Conservation (phyloP, 2,113 vertebrate species). For the Zapornia atra region DNA sequence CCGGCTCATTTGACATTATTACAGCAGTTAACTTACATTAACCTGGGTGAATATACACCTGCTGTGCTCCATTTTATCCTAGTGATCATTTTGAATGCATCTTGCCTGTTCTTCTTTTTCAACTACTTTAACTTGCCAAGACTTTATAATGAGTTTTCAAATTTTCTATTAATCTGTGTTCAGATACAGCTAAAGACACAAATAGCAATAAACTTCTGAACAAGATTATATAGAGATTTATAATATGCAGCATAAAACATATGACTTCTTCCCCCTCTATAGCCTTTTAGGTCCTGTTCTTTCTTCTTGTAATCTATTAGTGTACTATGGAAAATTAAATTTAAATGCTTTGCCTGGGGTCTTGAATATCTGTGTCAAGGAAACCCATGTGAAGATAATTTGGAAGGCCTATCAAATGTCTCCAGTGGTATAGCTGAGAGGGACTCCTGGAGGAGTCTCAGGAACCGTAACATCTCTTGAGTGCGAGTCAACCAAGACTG, state of each 20-base stretch:
- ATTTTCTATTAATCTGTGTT: neutral
- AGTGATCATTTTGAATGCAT: neutral
- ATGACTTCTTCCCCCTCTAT: neutral
- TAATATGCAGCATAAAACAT: neutral
- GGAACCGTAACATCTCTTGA: neutral
- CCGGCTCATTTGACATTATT: neutral
- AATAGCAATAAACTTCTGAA: neutral
- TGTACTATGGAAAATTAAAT: neutral
- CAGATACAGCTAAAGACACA: neutral
- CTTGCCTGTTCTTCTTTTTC: neutral
- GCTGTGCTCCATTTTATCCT: neutral
- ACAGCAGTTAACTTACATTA: neutral
- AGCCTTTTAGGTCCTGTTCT: neutral
- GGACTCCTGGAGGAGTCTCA: neutral
- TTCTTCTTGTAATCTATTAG: neutral
- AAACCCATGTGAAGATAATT: neutral
- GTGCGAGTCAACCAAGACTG: neutral
- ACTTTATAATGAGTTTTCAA: neutral
- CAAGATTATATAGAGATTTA: neutral
- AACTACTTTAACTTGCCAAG: neutral
- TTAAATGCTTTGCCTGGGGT: neutral
- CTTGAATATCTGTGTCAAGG: neutral
- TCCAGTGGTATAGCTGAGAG: neutral
- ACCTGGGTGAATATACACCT: neutral
- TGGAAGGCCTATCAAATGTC: neutral